Base-by-base conservation (phyloP, 2,797 vertebrate species). In the Cetoscarus ocellatus region DNA sequence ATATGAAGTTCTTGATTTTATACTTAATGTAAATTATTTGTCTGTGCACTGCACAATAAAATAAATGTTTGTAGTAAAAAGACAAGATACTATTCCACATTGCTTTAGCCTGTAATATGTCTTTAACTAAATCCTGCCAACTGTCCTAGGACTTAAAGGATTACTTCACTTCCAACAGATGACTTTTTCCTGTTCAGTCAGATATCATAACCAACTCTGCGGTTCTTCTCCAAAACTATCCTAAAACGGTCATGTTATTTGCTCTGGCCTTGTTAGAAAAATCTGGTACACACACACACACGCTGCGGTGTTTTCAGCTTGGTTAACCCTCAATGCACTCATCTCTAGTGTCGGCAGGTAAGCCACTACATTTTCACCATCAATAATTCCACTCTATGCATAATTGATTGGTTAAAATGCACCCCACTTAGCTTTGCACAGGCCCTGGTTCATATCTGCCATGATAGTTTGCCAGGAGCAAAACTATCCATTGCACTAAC, bases 311-410 rank as follows among this genome's bases (percentile, higher is more conserved):
- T 74, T 75, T 81, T 82, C 78, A 77, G 84, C 71, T 80, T 83
- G 86, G 78, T 89, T 89, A 91, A 87, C 64, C 72, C 78, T 78
- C 80, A 60, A 27, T 71, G 82, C 75, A 61, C 83, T 91, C 62
- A 86, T 80, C 68, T 70, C 77, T 75, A 74, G 66, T 84, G 88
- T 81, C 42, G 79, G 74, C 90, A 89, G 86, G 87, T 91, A 90
- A 83, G 79, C 77, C 78, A 42, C 86, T 84, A 85, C 84, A 85
- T 88, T 89, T 89, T 82, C 64, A 80, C 65, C 88, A 94, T 94
- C 79, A 91, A 94, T 93, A 87, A 92, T 93, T 94, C 88, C 77
- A 81, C 61, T 64, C 66, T 84, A 88, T 92, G 39, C 82, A 92
- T 93, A 91, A 93, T 92, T 86, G 73, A 92, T 90, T 45, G 15